Conservation (phyloP, 2,797 vertebrate genomes). For the Crenichthys baileyi region DNA sequence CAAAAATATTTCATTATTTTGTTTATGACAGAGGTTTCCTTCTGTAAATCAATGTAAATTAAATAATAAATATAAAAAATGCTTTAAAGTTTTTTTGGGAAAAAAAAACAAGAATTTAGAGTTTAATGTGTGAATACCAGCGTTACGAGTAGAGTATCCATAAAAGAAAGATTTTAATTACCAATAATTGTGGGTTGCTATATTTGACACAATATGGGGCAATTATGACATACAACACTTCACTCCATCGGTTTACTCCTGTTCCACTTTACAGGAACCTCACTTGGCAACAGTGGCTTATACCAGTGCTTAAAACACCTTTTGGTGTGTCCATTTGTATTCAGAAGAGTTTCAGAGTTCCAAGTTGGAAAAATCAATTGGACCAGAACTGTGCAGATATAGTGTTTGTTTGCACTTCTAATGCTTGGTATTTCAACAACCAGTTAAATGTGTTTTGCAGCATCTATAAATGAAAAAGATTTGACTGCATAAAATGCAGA, state of each 20-base stretch:
- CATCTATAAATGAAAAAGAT: too few relatives aligned
- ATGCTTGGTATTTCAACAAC: too few relatives aligned
- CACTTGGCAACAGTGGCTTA: not conserved
- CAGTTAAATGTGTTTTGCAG: too few relatives aligned
- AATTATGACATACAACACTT: not conserved
- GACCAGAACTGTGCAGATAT: not conserved
- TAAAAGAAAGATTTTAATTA: not conserved
- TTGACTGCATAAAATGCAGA: too few relatives aligned
- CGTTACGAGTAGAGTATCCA: not conserved
- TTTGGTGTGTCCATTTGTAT: not conserved
- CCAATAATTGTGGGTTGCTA: not conserved
- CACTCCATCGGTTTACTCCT: not conserved
- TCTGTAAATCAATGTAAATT: not conserved
- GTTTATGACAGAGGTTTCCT: not conserved
- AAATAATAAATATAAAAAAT: not conserved
- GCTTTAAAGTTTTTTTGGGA: too few relatives aligned
- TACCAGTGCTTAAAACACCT: not conserved
- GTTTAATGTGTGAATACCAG: not conserved
- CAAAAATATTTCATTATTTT: not conserved
- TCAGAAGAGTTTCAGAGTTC: not conserved
- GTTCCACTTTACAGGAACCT: not conserved
- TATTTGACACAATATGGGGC: not conserved
- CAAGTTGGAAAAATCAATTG: not conserved
- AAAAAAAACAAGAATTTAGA: not conserved
- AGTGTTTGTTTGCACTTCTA: too few relatives aligned